Base-by-base conservation (phyloP, 2,888 invertebrate genomes). In the Drosophila trichaetosa region DNA sequence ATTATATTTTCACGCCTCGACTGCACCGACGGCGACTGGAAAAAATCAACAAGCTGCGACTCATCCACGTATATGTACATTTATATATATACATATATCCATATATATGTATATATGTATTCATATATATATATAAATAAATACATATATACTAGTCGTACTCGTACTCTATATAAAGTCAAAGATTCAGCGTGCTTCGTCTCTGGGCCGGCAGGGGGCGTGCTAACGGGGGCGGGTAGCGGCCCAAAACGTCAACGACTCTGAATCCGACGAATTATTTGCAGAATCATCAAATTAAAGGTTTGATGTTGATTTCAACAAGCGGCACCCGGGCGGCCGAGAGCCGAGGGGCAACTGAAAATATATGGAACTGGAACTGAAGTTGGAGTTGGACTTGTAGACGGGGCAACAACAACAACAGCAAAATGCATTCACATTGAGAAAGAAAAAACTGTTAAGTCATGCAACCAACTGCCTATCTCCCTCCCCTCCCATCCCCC, bases 271-370 rank as follows among this genome's bases (percentile, higher is more conserved):
- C 76, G 89, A 79, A 87, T 85, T 85, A 87, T 84, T 89, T 90
- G 91, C 89, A 87, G 87, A 90, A 90, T 91, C 90, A 89, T 91
- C 89, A 91, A 89, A 89, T 91, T 89, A 84, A 91, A 91, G 89
- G 87, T 88, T 88, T 88, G 90, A 87, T 87, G 90, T 88, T 87
- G 87, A 89, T 88, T 88, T 90, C 86, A 89, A 89, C 87, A 69
- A 89, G 87, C 84, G 62, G 66, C 78, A 63, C 72, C 62, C 70
- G 53, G 64, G 80, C 61, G 69, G 54, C 58, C 34, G 54, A 38
- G 24, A 29, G 42, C 7, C 52, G 65, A 49, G 38, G 52, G 40
- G 51, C 27, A 42, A 48, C 46, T 54, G 40, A 66, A 67, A 76
- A 56, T 38, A 27, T 77, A 68, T 78, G 68, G 56, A 79, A 77